Evolutionary conservation across 2,113 vertebrate species (phyloP).

Genomic region (Gorsachius goisagi): DNA sequence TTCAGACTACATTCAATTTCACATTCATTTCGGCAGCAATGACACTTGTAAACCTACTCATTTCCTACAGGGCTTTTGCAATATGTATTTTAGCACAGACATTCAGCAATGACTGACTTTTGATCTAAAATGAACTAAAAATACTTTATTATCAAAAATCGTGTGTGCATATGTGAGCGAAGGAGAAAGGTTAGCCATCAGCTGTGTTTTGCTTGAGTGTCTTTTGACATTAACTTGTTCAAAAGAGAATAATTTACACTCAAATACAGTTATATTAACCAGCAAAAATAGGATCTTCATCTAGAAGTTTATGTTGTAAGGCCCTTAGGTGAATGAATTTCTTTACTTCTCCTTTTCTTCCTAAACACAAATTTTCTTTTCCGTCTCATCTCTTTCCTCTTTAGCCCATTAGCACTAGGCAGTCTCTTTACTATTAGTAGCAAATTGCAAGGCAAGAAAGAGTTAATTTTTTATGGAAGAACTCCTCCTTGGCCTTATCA

Average conservation of each 20-base stretch:
- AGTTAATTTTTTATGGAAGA: neutral
- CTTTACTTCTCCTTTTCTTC: neutral
- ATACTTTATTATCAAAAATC: neutral
- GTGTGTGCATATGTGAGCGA: neutral
- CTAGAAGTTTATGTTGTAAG: neutral
- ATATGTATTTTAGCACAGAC: conserved; percentile 11
- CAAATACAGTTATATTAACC: neutral
- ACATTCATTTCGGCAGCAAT: conserved; percentile 38
- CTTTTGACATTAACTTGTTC: neutral
- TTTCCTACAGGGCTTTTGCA: conserved; percentile 50
- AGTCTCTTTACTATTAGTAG: neutral
- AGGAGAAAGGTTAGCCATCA: neutral
- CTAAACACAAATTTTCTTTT: neutral
- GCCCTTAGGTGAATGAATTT: neutral
- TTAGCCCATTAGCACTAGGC: neutral
- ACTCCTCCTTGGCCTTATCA: neutral
- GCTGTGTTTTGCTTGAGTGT: neutral
- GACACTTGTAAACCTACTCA: conserved; percentile 18
- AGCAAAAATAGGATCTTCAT: neutral
- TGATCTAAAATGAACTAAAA: conserved; percentile 49
- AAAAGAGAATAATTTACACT: neutral
- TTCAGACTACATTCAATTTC: conserved; percentile 13
- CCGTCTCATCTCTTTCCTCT: neutral
- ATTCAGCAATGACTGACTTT: conserved; percentile 19
- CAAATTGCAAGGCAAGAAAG: neutral